A percentile compares a stretch with the other conserved stretches of the same genome.
Conservation (phyloP, 2,113 vertebrate species). For the Taxidea taxus region DNA sequence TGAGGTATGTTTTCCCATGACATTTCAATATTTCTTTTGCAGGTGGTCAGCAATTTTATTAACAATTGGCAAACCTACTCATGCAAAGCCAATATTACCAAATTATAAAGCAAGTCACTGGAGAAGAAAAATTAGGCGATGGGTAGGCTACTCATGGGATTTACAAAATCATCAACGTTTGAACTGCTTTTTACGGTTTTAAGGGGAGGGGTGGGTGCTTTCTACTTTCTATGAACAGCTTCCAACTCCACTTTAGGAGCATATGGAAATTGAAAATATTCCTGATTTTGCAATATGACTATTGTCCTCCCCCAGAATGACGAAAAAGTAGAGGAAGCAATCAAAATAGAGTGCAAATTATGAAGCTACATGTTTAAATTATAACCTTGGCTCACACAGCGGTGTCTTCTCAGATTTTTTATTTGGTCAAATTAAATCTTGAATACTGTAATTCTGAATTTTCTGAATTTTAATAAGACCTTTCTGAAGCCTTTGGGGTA, state of each 20-base stretch:
- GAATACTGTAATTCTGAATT: conserved; percentile 34
- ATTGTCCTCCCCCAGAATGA: conserved; percentile 25
- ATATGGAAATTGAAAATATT: conserved; percentile 29
- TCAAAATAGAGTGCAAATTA: conserved; percentile 20
- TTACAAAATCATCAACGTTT: conserved; percentile 16
- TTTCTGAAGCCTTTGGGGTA: background rate
- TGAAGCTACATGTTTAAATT: conserved; percentile 26
- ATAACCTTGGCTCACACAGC: background rate
- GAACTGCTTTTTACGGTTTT: conserved; percentile 2
- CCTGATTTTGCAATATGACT: conserved; percentile 38
- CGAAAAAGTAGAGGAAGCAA: conserved; percentile 12
- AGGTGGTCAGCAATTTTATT: conserved; percentile 48
- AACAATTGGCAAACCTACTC: background rate
- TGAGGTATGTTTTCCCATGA: background rate
- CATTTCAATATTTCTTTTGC: conserved; percentile 42
- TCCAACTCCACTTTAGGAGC: conserved; percentile 7
- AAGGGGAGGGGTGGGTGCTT: background rate
- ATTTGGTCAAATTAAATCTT: conserved; percentile 37
- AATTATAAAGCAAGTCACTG: conserved; percentile 14
- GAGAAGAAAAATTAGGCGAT: background rate
- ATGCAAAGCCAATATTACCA: conserved; percentile 18
- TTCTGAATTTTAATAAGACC: background rate
- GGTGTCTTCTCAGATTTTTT: background rate
- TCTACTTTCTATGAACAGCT: conserved; percentile 16
- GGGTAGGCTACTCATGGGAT: background rate